These are phyloP conservation scores for Homalodisca vitripennis DNA, from an alignment of 1,140 invertebrate species.

Conservation along the genomic window DNA sequence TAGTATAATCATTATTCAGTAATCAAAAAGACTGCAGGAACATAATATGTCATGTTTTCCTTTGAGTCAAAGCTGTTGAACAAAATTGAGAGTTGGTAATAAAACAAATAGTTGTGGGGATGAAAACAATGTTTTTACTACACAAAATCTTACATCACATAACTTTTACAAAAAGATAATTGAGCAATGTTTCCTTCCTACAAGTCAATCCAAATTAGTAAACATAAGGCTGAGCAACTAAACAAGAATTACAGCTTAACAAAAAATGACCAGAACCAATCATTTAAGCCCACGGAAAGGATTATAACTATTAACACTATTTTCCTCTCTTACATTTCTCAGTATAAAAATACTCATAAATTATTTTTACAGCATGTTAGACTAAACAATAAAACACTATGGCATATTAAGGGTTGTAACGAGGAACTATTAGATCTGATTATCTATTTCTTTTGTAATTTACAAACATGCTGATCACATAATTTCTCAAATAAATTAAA, in stretches of 20 bases:
- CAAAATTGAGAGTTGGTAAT: too few relatives aligned
- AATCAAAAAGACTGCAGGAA: too few relatives aligned
- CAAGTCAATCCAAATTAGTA: slow-evolving; percentile 10
- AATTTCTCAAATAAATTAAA: too few relatives aligned
- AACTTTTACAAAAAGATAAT: slow-evolving; percentile 28
- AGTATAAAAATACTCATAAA: slow-evolving; percentile 6
- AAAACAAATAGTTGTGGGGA: slow-evolving; percentile 5
- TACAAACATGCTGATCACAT: too few relatives aligned
- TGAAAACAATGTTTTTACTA: slow-evolving; percentile 26
- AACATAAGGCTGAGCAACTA: slow-evolving; percentile 1
- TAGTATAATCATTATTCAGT: too few relatives aligned
- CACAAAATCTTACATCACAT: slow-evolving; percentile 27
- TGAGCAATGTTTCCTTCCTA: slow-evolving; percentile 24
- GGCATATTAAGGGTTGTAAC: too few relatives aligned
- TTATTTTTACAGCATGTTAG: background rate
- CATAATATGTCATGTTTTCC: too few relatives aligned
- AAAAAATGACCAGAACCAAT: slow-evolving; percentile 17
- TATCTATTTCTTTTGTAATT: too few relatives aligned
- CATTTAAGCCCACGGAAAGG: background rate
- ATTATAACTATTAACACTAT: background rate
- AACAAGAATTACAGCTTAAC: background rate
- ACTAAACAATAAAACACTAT: too few relatives aligned
- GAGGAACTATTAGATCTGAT: too few relatives aligned
- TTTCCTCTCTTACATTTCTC: background rate
- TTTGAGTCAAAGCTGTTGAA: too few relatives aligned